Base-by-base conservation (phyloP, 1,140 invertebrate genomes). In the Drosophila pseudoobscura region DNA sequence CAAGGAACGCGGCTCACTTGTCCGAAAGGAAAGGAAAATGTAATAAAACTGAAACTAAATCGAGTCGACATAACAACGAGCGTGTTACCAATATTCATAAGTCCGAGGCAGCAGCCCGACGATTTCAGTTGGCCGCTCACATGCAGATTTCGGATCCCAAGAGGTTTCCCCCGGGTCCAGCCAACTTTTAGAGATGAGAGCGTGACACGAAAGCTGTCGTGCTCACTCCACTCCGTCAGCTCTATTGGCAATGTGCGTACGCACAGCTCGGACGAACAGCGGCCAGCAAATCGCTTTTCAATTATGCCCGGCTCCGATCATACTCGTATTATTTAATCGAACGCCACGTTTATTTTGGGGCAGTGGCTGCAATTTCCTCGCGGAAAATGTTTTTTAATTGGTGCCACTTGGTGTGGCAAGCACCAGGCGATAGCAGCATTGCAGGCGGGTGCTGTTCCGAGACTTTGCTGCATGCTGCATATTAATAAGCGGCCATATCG, bases 311-410 rank as follows among this genome's bases (percentile, higher is more conserved):
- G 44, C 45, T 29, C 51, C 51, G 71, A 47, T 45, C 49, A 24
- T 54, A 26, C 24, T 0, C 4, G 24, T 26, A 80, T 85, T 87
- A 85, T 87, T 85, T 85, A 87, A 85, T 85, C 80, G 75, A 75
- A 58, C 50, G 49, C 11, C 63, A 50, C 63, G 13, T 20, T 29
- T 63, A 55, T 72, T 64, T 83, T 55, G 68, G 59, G 54, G 62
- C 35, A 62, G 39, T 64, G 54, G 24, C 56, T n/a, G 58, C 78
- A 69, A 87, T 85, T 85, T 85, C 80, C 82, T 87, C 54, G 75
- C 74, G 68, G 69, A 85, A 84, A 85, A 87, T 80, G 73, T 62
- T 77, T 85, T 85, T 85, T 85, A 85, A 87, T 87, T 85, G 82
- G 82, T 59, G 56, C 58, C 51, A 61, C 61, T 50, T 22, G 58